Conservation (phyloP, 2,888 invertebrate genomes). For the Tetanocera ferruginea region DNA sequence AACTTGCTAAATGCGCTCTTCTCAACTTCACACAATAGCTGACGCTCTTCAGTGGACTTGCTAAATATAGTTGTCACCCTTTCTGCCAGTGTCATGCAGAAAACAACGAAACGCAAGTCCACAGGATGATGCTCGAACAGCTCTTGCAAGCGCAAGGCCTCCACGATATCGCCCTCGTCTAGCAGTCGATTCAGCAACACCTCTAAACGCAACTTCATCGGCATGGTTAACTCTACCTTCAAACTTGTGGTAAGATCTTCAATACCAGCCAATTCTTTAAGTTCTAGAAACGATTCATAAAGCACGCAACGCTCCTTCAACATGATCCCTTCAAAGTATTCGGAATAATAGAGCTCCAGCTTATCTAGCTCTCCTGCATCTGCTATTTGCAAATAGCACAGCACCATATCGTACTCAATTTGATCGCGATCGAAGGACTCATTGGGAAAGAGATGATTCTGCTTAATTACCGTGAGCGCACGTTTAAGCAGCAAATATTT, state of each 20-base stretch:
- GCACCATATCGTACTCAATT: slow-evolving; percentile 69
- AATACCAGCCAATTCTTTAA: slow-evolving; percentile 67
- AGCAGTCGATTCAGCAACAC: slow-evolving; percentile 71
- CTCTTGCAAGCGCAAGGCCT: slow-evolving; percentile 73
- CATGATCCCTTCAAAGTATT: slow-evolving; percentile 68
- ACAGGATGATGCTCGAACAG: slow-evolving; percentile 68
- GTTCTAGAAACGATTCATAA: slow-evolving; percentile 67
- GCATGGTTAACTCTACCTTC: slow-evolving; percentile 57
- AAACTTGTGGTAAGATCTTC: slow-evolving; percentile 64
- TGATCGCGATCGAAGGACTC: slow-evolving; percentile 68
- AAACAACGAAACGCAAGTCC: slow-evolving; percentile 74
- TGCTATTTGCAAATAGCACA: slow-evolving; percentile 61
- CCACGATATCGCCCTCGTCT: slow-evolving; percentile 73
- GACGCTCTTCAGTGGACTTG: slow-evolving; percentile 76
- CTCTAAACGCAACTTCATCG: slow-evolving; percentile 64
- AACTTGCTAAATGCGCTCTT: slow-evolving; percentile 68
- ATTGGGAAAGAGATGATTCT: slow-evolving; percentile 67
- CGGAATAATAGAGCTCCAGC: slow-evolving; percentile 64
- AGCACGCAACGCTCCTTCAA: slow-evolving; percentile 65
- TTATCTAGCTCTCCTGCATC: slow-evolving; percentile 50
- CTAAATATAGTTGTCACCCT: slow-evolving; percentile 73
- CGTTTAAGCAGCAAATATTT: slow-evolving; percentile 72
- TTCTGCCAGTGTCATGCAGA: slow-evolving; percentile 76
- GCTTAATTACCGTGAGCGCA: slow-evolving; percentile 65
- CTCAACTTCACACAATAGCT: slow-evolving; percentile 71